Evolutionary conservation across 1,140 invertebrate genomes (phyloP).

Genomic region (Antheraea pernyi): DNA sequence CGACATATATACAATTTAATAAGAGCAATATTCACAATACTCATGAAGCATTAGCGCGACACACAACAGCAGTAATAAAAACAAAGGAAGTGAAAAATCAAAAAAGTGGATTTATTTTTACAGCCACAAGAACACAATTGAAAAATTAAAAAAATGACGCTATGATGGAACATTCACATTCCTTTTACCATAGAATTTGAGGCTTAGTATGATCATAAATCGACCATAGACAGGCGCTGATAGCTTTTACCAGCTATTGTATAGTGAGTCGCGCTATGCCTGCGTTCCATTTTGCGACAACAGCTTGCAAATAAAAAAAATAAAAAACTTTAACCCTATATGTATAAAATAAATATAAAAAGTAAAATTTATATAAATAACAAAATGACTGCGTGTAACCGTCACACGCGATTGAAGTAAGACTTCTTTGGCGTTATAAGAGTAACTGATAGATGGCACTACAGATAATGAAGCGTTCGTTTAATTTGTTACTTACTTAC

Average conservation of each 20-base stretch:
- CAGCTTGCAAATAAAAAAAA: constrained; percentile 51
- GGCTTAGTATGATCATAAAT: constrained; percentile 36
- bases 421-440: no score
- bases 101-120: no score
- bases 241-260: constrained; percentile 41
- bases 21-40: not conserved
- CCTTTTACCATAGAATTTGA: constrained; percentile 9
- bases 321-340: constrained; percentile 17
- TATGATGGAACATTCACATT: not conserved
- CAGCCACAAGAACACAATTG: not conserved
- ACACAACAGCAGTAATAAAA: constrained; percentile 31
- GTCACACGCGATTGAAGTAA: no score
- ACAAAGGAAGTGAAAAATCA: no score
- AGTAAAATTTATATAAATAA: not conserved
- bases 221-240: constrained; percentile 44
- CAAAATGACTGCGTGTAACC: no score
- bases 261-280: constrained; percentile 41
- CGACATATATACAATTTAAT: not conserved
- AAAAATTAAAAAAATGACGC: not conserved
- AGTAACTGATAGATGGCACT: no score
- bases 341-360: constrained; percentile 7
- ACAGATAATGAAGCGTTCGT: no score
- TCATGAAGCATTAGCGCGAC: constrained; percentile 27
- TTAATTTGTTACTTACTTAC: no score
- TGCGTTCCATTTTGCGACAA: constrained; percentile 36